Percentiles rank a stretch among this genome's conserved stretches.
Conservation (phyloP, 2,113 vertebrate genomes). For the Apodemus sylvaticus region DNA sequence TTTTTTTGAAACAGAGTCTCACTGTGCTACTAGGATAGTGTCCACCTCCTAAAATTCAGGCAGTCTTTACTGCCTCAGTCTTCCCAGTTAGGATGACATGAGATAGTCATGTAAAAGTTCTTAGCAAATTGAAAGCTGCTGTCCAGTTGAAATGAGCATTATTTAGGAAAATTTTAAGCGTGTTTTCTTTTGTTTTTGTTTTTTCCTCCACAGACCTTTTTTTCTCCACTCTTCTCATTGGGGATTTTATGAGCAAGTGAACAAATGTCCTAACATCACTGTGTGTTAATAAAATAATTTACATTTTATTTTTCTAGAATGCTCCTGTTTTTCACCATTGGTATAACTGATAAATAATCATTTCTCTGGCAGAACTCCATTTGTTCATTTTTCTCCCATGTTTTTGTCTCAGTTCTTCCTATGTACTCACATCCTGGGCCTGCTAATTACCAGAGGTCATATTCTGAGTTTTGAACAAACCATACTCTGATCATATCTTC, state of each 20-base stretch:
- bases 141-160: neutral
- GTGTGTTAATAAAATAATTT: neutral
- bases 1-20: neutral
- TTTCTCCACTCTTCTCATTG: neutral
- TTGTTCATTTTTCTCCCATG: neutral
- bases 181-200: too few relatives aligned
- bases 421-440: rapidly evolving
- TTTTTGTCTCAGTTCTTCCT: neutral
- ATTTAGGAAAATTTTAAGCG: neutral
- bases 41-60: neutral
- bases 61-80: neutral
- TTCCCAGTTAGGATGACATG: neutral
- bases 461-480: neutral
- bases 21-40: neutral
- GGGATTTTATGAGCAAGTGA: conserved; percentile 5
- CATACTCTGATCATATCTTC: neutral
- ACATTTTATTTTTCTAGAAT: conserved; percentile 14
- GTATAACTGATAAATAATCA: conserved; percentile 47
- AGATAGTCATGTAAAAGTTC: neutral
- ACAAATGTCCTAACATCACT: neutral
- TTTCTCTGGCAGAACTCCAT: neutral
- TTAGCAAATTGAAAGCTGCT: conserved; percentile 28
- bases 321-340: conserved; percentile 19
- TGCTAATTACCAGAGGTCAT: neutral
- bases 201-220: neutral